Evolutionary conservation across 2,113 vertebrate genomes (phyloP), one percentile per base, ranked within the genome.

Genomic region (Rynchops niger): DNA sequence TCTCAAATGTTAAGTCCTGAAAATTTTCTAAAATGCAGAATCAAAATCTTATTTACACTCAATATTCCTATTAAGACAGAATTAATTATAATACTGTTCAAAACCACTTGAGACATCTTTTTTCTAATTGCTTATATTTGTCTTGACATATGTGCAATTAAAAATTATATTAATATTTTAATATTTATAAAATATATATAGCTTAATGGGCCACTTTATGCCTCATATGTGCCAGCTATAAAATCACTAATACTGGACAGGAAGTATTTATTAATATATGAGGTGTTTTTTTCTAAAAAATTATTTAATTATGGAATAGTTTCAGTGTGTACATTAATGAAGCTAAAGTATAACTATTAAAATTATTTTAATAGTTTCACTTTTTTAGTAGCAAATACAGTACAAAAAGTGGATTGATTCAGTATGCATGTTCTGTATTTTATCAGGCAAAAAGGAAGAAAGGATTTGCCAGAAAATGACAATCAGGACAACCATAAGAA

Each of bases 381-480:
- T 20, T 80, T 72, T 80, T 29, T 69, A 59, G 19, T 59, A 65
- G 40, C 2, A 86, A 90, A 65, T 43, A 23, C 23, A 32, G 30
- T 59, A 20, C 9, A 63, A 49, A 91, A 71, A 30, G 5, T 8
- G 4, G 36, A 72, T 90, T 93, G 43, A 79, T 86, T 93, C 38
- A 95, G 42, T 58, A 70, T 83, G 58, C 11, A 15, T 50, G 78
- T 97, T 97, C 70, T 97, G n/a, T 97, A 63, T 97, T 96, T 98
- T 96, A 95, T 90, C 90, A 99, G 99, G 99, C 97, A 99, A 99
- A 98, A 99, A 99, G 93, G 99, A 99, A 85, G 99, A 99, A 96
- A 99, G 98, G 94, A 98, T 99, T 74, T 99, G 99, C 94, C 99
- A 99, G 96, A 99, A 99, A 96, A 98, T 99, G 94, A 98, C 98